A percentile compares a stretch with the other conserved stretches of the same genome.
These are phyloP conservation scores for Drosophila percnosoma DNA, from an alignment of 2,888 invertebrate species.

Conservation along the genomic window DNA sequence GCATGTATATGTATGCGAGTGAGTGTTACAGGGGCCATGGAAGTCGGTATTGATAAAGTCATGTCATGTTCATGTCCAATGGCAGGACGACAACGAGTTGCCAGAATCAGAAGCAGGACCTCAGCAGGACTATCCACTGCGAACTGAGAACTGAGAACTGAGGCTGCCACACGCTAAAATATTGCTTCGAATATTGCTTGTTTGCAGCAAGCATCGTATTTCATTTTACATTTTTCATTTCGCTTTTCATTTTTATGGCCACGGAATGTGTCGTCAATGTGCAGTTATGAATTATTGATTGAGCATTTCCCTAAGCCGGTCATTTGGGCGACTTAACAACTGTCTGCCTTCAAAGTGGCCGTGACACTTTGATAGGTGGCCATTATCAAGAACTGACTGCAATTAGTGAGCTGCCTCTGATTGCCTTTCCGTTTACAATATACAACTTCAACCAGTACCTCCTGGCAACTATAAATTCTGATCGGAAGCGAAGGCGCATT, in stretches of 20 bases:
- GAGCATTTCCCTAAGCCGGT: slow-evolving; percentile 43
- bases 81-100: slow-evolving; percentile 23
- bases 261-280: slow-evolving; percentile 67
- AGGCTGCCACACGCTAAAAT: slow-evolving; percentile 51
- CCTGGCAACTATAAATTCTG: slow-evolving; percentile 8
- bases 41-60: slow-evolving; percentile 76
- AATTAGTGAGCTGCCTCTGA: slow-evolving; percentile 30
- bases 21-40: slow-evolving; percentile 19
- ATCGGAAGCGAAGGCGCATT: background rate
- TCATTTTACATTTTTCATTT: slow-evolving; percentile 53
- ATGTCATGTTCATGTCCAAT: slow-evolving; percentile 58
- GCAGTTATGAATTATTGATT: slow-evolving; percentile 80
- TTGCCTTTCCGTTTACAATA: slow-evolving; percentile 31
- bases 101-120: background rate
- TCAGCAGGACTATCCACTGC: slow-evolving; percentile 4
- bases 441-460: slow-evolving; percentile 42
- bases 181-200: slow-evolving; percentile 44
- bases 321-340: slow-evolving; percentile 56
- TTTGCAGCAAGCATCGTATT: slow-evolving; percentile 30
- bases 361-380: slow-evolving; percentile 12
- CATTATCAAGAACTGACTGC: background rate
- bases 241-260: slow-evolving; percentile 69
- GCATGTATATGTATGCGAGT: slow-evolving; percentile 9
- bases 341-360: slow-evolving; percentile 16
- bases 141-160: slow-evolving; percentile 1